Conservation (phyloP, 1,140 invertebrate species). For the Pseudoatta argentina region DNA sequence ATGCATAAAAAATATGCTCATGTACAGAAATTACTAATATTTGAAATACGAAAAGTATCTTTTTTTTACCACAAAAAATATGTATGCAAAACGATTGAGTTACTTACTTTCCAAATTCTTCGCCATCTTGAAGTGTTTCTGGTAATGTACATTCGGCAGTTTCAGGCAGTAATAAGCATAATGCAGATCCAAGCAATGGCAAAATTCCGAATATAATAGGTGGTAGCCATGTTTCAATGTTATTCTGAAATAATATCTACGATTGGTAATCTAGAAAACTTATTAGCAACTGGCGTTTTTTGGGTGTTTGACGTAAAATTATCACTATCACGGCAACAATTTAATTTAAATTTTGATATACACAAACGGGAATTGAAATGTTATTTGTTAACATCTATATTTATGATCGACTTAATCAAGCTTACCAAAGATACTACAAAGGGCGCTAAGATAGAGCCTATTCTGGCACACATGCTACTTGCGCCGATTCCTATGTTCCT, state of each 20-base stretch:
- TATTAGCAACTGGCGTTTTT: neutral
- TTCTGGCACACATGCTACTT: constrained; percentile 89
- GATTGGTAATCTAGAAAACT: constrained; percentile 39
- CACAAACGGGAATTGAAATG: neutral
- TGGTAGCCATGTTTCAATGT: constrained; percentile 87
- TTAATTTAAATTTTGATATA: neutral
- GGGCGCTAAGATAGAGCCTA: constrained; percentile 90
- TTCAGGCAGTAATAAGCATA: constrained; percentile 91
- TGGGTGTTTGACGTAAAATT: neutral
- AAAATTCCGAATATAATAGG: constrained; percentile 90
- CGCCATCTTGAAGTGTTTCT: constrained; percentile 92
- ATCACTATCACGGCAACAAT: neutral
- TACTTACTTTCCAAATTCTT: constrained; percentile 89
- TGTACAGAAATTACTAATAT: neutral
- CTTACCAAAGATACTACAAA: constrained; percentile 87
- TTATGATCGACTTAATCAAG: neutral
- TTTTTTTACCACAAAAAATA: neutral
- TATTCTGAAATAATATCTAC: constrained; percentile 49
- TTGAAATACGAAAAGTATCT: neutral
- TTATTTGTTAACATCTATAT: neutral
- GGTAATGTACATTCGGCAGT: constrained; percentile 91
- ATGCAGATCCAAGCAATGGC: constrained; percentile 88
- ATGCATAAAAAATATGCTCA: neutral
- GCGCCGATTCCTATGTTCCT: constrained; percentile 89
- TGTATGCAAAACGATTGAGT: neutral